Evolutionary conservation across 2,888 invertebrate genomes (phyloP), one percentile per base, ranked within the genome.

Genomic region (Mythimna loreyi): DNA sequence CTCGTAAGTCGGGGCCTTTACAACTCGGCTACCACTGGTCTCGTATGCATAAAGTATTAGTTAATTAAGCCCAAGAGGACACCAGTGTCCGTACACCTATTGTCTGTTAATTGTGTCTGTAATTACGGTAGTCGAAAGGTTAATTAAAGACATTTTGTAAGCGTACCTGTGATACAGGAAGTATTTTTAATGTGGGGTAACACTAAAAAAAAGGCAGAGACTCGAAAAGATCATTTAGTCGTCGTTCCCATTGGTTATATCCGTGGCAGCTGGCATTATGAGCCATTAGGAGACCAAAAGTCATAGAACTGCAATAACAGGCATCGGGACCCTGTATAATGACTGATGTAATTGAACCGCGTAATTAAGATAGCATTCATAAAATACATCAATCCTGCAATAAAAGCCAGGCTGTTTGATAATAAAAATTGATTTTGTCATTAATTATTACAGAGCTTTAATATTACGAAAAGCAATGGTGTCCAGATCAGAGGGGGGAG

Each of bases 231-330:
- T 70, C 21, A 74, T 55, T 47, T 40, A 40, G 55, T 43, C 53
- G 7, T 36, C 28, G 21, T 47, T 19, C 11, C 13, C 53, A 19
- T 19, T 47, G 36, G 60, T 21, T 21, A 55, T 53, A 45, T 40
- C 25, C 30, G 30, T 40, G 40, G 40, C 75, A 70, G 53, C 74
- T 70, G 70, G 25, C 43, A 21, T 55, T 47, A 30, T 47, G 45
- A 63, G 33, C 69, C 63, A 64, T 64, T 21, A 73, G 9, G 45
- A 30, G 16, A 47, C 40, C 23, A 43, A 67, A 73, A 58, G 57
- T 69, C 58, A 63, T 43, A 49, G 43, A 66, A 64, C 77, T 77
- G 78, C 75, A 77, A 78, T 83, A 80, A 80, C 74, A 74, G 68
- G 66, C 75, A 80, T 64, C 53, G 62, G 72, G 59, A 33, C 6